Base-by-base conservation (phyloP, 2,797 vertebrate species). In the Rhynchotus rufescens region DNA sequence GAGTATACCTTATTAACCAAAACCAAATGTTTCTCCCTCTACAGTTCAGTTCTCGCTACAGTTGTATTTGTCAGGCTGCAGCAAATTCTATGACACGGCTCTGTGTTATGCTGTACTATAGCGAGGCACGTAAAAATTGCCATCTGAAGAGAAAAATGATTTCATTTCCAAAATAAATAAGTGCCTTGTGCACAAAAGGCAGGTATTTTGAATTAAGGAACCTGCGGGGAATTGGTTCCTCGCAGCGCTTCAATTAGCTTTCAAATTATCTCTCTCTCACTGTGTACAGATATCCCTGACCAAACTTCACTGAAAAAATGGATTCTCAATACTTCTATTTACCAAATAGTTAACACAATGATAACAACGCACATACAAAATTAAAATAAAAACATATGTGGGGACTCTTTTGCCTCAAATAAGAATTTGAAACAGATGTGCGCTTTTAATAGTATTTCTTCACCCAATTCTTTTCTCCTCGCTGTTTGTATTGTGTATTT, bases 321-420 rank as follows among this genome's bases (percentile, higher is more conserved):
- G 96, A 96, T 97, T 97, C 96, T 98, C 95, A 97, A 95, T 97
- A 95, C 90, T 62, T 97, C 96, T 98, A 97, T 98, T 98, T 98
- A 97, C 97, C 96, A 97, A 98, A 97, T 96, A 97, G 95, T 97
- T 98, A 97, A 96, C 96, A 96, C 92, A 98, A 97, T 94, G 94
- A 97, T 97, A 98, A 97, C 94, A 97, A 97, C 96, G 97, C 95
- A 97, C 97, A 98, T 96, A 95, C 95, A 98, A 97, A 97, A 97
- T 96, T 98, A 98, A 98, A 98, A 97, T 96, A 97, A 98, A 96
- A 98, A 97, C 98, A 98, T 82, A 96, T 97, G 97, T 95, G 92
- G 75, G 14, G 38, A 85, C 93, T 95, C 97, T 96, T 97, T 88
- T 64, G 49, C 74, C 51, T 60, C 65, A 92, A 97, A 97, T 95